phyloP scores from a whole-genome alignment of 2,797 vertebrate genomes.

The Tamandua tetradactyla region DNA sequence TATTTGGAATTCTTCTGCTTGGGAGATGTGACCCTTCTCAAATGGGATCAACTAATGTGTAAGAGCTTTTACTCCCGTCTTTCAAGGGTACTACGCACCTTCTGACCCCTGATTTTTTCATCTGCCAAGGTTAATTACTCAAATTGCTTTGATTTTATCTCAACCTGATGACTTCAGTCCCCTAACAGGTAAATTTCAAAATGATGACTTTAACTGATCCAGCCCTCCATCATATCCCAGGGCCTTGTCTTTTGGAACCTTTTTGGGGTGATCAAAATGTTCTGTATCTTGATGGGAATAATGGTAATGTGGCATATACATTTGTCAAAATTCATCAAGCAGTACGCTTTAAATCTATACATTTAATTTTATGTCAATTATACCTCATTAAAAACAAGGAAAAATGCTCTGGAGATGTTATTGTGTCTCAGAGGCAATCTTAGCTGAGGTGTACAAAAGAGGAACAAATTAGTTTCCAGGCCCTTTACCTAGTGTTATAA shows the following conservation, averaged over 20 bases:
- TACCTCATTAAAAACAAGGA: neutral
- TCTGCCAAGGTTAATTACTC: neutral
- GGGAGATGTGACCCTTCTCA: too few relatives aligned
- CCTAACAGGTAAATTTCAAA: constrained; percentile 14
- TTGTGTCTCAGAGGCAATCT: neutral
- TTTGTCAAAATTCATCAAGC: neutral
- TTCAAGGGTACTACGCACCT: neutral
- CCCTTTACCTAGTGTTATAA: neutral
- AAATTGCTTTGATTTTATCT: constrained; percentile 20
- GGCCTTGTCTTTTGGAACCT: neutral
- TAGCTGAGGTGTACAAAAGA: neutral
- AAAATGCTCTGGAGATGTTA: neutral
- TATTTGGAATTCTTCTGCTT: neutral
- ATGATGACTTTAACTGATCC: constrained; percentile 7
- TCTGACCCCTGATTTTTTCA: neutral
- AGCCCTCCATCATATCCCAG: neutral
- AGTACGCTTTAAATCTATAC: neutral
- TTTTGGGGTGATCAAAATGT: neutral
- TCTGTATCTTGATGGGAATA: neutral
- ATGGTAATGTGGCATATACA: neutral
- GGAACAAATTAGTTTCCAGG: neutral
- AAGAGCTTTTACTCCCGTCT: neutral
- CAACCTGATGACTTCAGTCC: neutral
- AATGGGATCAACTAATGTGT: neutral
- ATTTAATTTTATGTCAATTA: neutral